A percentile compares a stretch with the other conserved stretches of the same genome.
Evolutionary conservation across 2,888 invertebrate species (phyloP).

Genomic region (Synanthedon tipuliformis): DNA sequence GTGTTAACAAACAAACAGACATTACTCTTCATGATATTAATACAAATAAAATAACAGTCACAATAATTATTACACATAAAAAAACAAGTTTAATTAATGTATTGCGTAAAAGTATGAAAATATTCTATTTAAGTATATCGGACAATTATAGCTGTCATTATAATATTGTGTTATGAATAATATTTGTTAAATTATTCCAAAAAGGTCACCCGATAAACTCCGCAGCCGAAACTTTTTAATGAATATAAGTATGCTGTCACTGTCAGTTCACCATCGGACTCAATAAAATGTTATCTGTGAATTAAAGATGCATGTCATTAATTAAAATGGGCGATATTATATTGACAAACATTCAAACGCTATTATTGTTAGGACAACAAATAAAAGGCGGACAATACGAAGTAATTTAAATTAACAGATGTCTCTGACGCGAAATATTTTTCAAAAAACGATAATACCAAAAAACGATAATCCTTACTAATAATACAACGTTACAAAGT

Average conservation of each 20-base stretch:
- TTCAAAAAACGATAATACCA: no score
- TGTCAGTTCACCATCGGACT: conserved; percentile 16
- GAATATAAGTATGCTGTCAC: conserved; percentile 12
- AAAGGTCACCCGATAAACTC: conserved; percentile 12
- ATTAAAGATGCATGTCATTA: conserved; percentile 27
- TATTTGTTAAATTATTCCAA: background rate
- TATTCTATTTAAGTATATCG: background rate
- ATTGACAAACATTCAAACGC: background rate
- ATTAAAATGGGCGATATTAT: conserved; percentile 24
- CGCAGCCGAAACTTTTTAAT: conserved; percentile 8
- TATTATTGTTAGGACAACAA: no score
- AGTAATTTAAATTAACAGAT: no score
- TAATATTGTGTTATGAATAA: background rate
- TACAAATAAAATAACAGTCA: no score
- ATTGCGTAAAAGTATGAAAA: background rate
- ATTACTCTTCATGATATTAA: no score
- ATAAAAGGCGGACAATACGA: no score
- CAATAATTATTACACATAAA: no score
- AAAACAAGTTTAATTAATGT: background rate
- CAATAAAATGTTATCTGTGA: conserved; percentile 15
- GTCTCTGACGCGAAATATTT: no score
- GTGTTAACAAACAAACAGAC: no score
- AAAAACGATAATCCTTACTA: no score
- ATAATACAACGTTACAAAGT: no score
- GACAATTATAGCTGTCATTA: background rate